Percentiles rank a stretch among this genome's conserved stretches.
Evolutionary conservation across 2,797 vertebrate genomes (phyloP).

Genomic region (Sarcophilus harrisii): DNA sequence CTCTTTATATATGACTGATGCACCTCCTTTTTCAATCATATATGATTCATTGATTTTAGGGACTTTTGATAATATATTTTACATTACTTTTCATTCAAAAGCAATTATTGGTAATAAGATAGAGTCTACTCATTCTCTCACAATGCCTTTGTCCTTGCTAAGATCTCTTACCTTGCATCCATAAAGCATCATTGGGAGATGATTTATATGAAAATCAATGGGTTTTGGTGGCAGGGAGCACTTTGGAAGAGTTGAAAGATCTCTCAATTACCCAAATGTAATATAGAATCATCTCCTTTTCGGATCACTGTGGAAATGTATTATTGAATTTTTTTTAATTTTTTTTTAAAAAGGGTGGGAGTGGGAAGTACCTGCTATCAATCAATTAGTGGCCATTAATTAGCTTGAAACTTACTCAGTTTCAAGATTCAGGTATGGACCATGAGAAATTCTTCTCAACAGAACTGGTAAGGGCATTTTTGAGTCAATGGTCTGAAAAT

Average conservation of each 20-base stretch:
- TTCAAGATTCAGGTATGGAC: background rate
- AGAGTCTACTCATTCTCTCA: slow-evolving; percentile 25
- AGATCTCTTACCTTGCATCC: background rate
- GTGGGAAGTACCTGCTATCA: background rate
- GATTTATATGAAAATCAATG: background rate
- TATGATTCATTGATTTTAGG: background rate
- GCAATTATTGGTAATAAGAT: background rate
- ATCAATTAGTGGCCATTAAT: background rate
- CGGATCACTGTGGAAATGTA: background rate
- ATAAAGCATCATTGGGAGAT: background rate
- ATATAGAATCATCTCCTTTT: background rate
- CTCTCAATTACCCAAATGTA: background rate
- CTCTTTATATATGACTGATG: background rate
- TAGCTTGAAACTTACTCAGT: background rate
- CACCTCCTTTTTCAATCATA: background rate
- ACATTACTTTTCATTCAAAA: background rate
- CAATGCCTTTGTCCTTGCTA: background rate
- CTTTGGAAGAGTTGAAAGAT: background rate
- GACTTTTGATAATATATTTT: background rate
- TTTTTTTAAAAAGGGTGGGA: background rate
- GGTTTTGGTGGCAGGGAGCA: background rate
- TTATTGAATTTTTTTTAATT: background rate
- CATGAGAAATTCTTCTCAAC: slow-evolving; percentile 36
- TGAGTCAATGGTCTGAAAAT: background rate
- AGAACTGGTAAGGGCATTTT: slow-evolving; percentile 40